Evolutionary conservation across 92 coral and sea anemone genomes (phyloP).

Genomic region (Heliopora coerulea): DNA sequence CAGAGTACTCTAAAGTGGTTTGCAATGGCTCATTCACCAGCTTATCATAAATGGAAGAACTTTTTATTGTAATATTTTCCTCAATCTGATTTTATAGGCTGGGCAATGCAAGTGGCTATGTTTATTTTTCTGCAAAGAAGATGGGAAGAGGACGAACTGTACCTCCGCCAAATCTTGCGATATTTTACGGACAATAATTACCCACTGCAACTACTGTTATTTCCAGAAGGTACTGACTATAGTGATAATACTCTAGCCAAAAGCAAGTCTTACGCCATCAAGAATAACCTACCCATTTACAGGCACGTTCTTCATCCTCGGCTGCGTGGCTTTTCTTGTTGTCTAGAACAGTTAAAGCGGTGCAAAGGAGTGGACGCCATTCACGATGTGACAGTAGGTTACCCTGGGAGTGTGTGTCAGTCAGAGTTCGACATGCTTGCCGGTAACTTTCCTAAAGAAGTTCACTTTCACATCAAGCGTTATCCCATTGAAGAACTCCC

Average conservation of each 20-base stretch:
- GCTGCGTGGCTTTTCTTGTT: conserved; percentile 82
- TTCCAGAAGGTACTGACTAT: conserved; percentile 94
- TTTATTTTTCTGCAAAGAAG: conserved; percentile 77
- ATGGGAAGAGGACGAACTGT: conserved; percentile 88
- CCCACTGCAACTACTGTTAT: conserved; percentile 83
- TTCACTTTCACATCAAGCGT: conserved; percentile 85
- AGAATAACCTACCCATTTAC: conserved; percentile 73
- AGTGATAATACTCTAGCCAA: conserved; percentile 56
- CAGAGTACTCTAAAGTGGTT: too few species aligned
- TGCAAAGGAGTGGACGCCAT: conserved; percentile 70
- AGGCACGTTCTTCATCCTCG: conserved; percentile 94
- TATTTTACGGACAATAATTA: conserved; percentile 69
- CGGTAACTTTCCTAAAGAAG: conserved; percentile 80
- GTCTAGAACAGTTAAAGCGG: conserved; percentile 68
- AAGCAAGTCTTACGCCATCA: conserved; percentile 83
- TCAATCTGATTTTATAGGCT: conserved; percentile 55
- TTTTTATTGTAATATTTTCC: too few species aligned
- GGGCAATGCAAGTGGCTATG: conserved; percentile 98
- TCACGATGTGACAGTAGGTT: conserved; percentile 91
- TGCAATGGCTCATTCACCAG: too few species aligned
- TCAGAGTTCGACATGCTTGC: conserved; percentile 69
- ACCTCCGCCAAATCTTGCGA: conserved; percentile 65
- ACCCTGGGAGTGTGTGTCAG: conserved; percentile 62
- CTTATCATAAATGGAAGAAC: too few species aligned
- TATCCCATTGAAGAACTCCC: conserved; percentile 68